Base-by-base conservation (phyloP, 2,888 invertebrate species). In the Meandrusa payeni region DNA sequence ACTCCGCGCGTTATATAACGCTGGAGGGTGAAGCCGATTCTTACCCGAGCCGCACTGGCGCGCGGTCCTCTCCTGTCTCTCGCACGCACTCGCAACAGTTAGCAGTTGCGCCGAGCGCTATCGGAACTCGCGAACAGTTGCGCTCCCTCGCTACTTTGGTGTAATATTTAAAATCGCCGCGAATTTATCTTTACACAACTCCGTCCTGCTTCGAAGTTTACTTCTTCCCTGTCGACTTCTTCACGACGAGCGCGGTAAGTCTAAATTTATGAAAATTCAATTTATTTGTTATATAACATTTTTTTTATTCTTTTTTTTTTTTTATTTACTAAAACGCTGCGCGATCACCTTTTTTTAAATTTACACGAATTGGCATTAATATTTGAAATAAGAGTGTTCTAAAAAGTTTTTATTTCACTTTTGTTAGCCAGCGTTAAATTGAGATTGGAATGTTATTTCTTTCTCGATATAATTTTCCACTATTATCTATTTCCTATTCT, bases 1-100 rank as follows among this genome's bases (percentile, higher is more conserved):
- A 60, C 61, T 52, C 58, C 66, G 76, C 65, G 69, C 64, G 74
- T 82, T 83, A 83, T 69, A 59, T 85, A 85, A 83, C 69, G 52
- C 61, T 47, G 59, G 61, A 59, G 66, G 58, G 60, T 57, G 69
- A 69, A 59, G 69, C 67, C 59, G 69, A 80, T 68, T 77, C 62
- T 59, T 58, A 59, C 53, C 59, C 64, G 64, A 65, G 62, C 70
- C 68, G 73, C 73, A 63, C 65, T 56, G 54, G 72, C 62, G 73
- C 40, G 63, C 73, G 69, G 74, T 62, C 69, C 64, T 64, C 50
- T 61, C 46, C 54, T 40, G 53, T 50, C 57, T 52, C 38, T 55
- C 57, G 51, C 41, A 39, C 50, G 48, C 41, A 44, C 40, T 55
- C 51, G 54, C 56, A 55, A 53, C 56, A 52, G 52, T 53, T 48